Conservation (phyloP, 2,797 vertebrate species). For the Acanthopagrus latus region DNA sequence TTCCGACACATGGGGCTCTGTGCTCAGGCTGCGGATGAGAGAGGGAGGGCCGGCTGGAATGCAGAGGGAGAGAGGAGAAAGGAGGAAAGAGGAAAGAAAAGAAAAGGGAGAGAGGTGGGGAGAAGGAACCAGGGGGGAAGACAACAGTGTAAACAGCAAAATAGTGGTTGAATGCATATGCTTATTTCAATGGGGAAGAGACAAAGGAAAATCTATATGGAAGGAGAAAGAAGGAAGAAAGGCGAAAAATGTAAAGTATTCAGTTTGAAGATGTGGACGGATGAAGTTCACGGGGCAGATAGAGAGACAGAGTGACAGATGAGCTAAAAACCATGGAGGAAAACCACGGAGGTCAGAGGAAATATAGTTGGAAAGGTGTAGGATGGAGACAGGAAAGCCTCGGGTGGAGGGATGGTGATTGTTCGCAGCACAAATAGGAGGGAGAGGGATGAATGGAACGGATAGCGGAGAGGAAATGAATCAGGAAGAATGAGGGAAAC, state of each 20-base stretch:
- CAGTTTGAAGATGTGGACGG: constrained; percentile 44
- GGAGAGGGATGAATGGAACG: constrained; percentile 64
- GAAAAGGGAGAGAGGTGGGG: neutral
- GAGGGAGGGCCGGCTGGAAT: constrained; percentile 72
- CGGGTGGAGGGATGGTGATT: constrained; percentile 48
- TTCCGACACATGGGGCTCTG: constrained; percentile 91
- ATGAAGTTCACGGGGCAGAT: constrained; percentile 42
- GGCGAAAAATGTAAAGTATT: constrained; percentile 37
- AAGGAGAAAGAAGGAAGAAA: constrained; percentile 5
- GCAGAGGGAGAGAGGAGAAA: constrained; percentile 59
- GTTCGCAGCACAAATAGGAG: constrained; percentile 47
- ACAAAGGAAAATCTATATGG: constrained; percentile 21
- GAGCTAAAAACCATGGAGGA: constrained; percentile 38
- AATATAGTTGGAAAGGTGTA: constrained; percentile 53
- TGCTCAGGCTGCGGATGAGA: constrained; percentile 84
- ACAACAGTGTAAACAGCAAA: constrained; percentile 24
- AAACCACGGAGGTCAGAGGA: constrained; percentile 53
- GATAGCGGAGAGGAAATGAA: constrained; percentile 72
- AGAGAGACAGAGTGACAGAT: constrained; percentile 39
- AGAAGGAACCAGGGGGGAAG: neutral
- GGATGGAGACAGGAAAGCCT: constrained; percentile 40
- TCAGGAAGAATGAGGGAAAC: constrained; percentile 75
- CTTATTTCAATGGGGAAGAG: constrained; percentile 27
- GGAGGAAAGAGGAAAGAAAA: constrained; percentile 16
- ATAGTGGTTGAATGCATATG: constrained; percentile 13